Base-by-base conservation (phyloP, 1,140 invertebrate species). In the Aphidius gifuensis region DNA sequence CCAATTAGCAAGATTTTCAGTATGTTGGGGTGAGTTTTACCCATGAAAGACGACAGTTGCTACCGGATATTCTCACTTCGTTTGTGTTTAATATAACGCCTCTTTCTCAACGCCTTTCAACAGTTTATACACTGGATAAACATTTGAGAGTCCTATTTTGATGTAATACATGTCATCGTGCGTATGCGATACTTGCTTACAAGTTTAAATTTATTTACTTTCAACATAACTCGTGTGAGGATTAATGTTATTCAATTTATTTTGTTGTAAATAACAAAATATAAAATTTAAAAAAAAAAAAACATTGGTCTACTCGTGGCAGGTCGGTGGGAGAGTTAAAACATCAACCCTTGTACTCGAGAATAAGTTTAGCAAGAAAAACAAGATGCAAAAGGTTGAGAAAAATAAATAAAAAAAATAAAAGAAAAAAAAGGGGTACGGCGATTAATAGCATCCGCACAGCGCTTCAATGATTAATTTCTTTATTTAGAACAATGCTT, bases 1-100 rank as follows among this genome's bases (percentile, higher is more conserved):
- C 75, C 75, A 77, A 77, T 77, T 77, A 77, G 72, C 66, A 62
- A 75, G 74, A 77, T 77, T 76, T 74, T 76, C 74, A 70, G 70
- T 67, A 54, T 65, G 39, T 70, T 63, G 61, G 64, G 70, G 61
- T 70, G 71, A 67, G 72, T 73, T 66, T 74, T 64, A 65, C 64
- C 61, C 74, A 70, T 73, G 74, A 76, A 74, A 74, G 74, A 75
- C 73, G 74, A 64, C 70, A 76, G 73, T 75, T 76, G 74, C 70
- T 64, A 75, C 69, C 70, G 68, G 71, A 76, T 69, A 32, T 32
- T 32, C 73, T 75, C 66, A 65, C 70, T 71, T 71, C 64, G 69
- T 58, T 72, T 68, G 68, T 69, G 69, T 72, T 68, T 71, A 72
- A 73, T 72, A 73, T 72, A 73, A 73, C 65, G 68, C 66, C 60